Base-by-base conservation (phyloP, 2,797 vertebrate species). In the Rhinatrema bivittatum region DNA sequence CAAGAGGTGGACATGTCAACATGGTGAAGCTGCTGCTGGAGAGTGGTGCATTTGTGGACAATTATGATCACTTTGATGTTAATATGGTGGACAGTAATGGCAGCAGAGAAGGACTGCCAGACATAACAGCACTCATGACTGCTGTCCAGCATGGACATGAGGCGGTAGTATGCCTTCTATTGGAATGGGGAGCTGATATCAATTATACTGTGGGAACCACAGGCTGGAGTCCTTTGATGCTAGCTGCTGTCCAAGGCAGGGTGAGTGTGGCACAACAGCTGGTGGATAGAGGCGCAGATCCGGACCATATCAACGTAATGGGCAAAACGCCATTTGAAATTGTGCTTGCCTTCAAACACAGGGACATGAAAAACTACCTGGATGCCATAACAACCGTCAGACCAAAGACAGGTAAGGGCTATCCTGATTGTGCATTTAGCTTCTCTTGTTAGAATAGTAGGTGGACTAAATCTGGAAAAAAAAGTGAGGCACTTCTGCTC, bases 141-240 rank as follows among this genome's bases (percentile, higher is more conserved):
- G 91, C 91, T 1, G 79, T 80, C 13, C 94, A 93, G 57, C 91
- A 94, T 0, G 93, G 92, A 3, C 87, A 92, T 0, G 93, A 97
- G 38, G 85, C 87, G 0, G 64, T 74, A 5, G 87, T 91, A 1
- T 76, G 79, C 15, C 77, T 95, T 37, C 74, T 98, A 26, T 31
- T 97, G 20, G 95, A 98, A 42, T 98, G 93, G 90, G 93, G 93
- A n/a, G 87, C 92, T 0, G 89, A 96, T 18, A 87, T 87, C 36
- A 93, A 87, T 70, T 86, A 80, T 4, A 50, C 60, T 5, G 76
- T 91, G 50, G 86, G 79, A 67, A 87, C 85, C 0, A 86, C 90
- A 5, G 91, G 89, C 36, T 98, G 93, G 93, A 94, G 84, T 33
- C 89, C 93, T 0, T 73, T 98, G 36, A 97, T 98, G 93, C 66